Percentiles rank a stretch among this genome's conserved stretches.
phyloP scores from a whole-genome alignment of 2,888 invertebrate genomes.

The Fissipunctia ypsillon region DNA sequence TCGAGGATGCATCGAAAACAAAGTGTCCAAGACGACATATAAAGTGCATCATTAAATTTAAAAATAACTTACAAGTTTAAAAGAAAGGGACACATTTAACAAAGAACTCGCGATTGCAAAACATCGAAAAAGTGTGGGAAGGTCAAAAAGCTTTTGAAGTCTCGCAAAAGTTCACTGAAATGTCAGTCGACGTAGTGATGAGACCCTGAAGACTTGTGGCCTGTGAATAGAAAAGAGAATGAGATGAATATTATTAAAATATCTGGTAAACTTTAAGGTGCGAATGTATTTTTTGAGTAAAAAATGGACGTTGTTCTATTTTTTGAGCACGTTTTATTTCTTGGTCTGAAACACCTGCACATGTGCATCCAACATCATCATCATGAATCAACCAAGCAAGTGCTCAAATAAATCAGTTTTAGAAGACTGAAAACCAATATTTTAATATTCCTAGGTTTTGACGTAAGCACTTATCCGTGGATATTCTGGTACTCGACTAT shows the following conservation, averaged over 20 bases:
- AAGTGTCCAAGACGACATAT: conserved; percentile 34
- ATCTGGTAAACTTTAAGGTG: not conserved
- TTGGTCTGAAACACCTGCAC: not conserved
- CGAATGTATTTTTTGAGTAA: not conserved
- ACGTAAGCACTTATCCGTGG: not conserved
- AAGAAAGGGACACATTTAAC: conserved; percentile 56
- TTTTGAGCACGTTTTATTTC: not conserved
- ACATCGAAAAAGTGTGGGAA: conserved; percentile 59
- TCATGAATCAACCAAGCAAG: not conserved
- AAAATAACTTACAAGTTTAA: conserved; percentile 55
- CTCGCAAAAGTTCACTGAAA: conserved; percentile 32
- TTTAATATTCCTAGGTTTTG: not conserved
- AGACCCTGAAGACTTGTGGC: conserved; percentile 20
- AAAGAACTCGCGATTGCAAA: conserved; percentile 53
- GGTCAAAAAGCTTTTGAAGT: conserved; percentile 43
- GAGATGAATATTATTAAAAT: not conserved
- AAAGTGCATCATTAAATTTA: conserved; percentile 59
- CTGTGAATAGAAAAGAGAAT: not conserved
- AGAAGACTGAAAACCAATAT: not conserved
- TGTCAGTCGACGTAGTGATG: conserved; percentile 10
- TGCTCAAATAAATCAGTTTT: not conserved
- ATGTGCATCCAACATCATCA: not conserved
- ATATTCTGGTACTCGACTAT: not conserved
- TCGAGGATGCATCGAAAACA: conserved; percentile 32
- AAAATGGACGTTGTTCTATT: not conserved